These are phyloP conservation scores for Palythoa grandiflora DNA, from an alignment of 92 coral and sea anemone species.

Conservation along the genomic window DNA sequence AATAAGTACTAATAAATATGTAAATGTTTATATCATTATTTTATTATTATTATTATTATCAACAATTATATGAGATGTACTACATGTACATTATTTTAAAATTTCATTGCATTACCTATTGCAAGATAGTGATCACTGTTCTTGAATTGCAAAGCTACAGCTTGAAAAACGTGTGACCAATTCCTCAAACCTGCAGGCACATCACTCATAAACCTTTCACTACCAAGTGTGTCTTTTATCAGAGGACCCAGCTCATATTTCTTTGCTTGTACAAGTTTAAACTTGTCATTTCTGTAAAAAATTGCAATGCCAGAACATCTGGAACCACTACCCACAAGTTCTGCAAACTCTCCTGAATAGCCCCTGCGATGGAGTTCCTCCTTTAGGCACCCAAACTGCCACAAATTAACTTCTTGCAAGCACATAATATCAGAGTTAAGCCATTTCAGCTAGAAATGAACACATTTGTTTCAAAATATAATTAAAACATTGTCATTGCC, in stretches of 20 bases:
- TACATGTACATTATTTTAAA: background rate
- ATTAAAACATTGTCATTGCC: background rate
- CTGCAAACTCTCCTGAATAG: conserved; percentile 39
- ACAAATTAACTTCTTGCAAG: conserved; percentile 31
- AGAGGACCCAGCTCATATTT: conserved; percentile 15
- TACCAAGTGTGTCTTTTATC: background rate
- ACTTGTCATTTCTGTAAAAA: conserved; percentile 22
- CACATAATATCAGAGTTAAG: conserved; percentile 39
- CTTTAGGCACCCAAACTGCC: conserved; percentile 37
- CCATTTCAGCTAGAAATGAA: conserved; percentile 30
- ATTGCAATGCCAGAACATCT: background rate
- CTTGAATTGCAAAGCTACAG: conserved; percentile 7
- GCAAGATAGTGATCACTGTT: background rate
- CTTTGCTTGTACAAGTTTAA: conserved; percentile 30
- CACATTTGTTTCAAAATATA: background rate
- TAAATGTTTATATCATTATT: no score
- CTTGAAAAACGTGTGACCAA: conserved; percentile 23
- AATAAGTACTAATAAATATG: no score
- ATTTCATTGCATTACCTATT: conserved; percentile 2
- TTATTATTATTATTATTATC: no score
- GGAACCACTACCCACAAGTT: background rate
- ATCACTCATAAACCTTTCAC: background rate
- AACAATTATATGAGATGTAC: no score
- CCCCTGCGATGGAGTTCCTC: conserved; percentile 27
- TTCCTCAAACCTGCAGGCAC: conserved; percentile 1